Evolutionary conservation across 1,140 invertebrate genomes (phyloP), one percentile per base, ranked within the genome.

Genomic region (Mylabris phalerata): DNA sequence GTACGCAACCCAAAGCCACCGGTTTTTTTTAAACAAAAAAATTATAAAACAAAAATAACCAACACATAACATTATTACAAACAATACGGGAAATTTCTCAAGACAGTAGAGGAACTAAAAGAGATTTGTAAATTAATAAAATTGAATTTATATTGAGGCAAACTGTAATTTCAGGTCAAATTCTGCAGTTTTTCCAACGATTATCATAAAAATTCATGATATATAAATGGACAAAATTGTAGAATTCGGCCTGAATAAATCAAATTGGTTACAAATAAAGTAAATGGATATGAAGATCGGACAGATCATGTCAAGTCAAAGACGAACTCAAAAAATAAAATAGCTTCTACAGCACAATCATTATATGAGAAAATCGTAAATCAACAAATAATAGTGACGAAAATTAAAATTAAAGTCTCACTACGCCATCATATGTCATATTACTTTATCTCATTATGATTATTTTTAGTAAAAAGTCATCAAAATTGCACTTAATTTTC

Each of bases 391-490:
- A 13, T 26, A 39, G 26, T 19, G 19, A 19, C 7, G 32, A 7
- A 32, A 32, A 32, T 32, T 7, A 32, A 5, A 51, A 45, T 55
- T 19, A 19, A 57, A 57, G 63, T 69, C 61, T 63, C 62, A 63
- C 63, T 70, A 70, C 68, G 68, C 66, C 68, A 68, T 68, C 68
- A 68, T 68, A 65, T 68, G 63, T 67, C 65, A 69, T 63, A 61
- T 68, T 55, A 19, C 19, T 19, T 19, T 19, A 5, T 32, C 32
- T 32, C 32, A 32, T 32, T 7, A 42, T 42, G 3, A n/a, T 42
- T 9, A 42, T 42, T 42, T 68, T 69, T 65, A 67, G 63, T 67
- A 62, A 59, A 62, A 67, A 63, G 65, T 68, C 65, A 69, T 69
- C 67, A 65, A 55, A 63, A 67, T 69, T 69, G 67, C 67, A 69